A percentile compares a stretch with the other conserved stretches of the same genome.
These are phyloP conservation scores for Chaetodon auriga DNA, from an alignment of 2,113 vertebrate species.

Conservation along the genomic window DNA sequence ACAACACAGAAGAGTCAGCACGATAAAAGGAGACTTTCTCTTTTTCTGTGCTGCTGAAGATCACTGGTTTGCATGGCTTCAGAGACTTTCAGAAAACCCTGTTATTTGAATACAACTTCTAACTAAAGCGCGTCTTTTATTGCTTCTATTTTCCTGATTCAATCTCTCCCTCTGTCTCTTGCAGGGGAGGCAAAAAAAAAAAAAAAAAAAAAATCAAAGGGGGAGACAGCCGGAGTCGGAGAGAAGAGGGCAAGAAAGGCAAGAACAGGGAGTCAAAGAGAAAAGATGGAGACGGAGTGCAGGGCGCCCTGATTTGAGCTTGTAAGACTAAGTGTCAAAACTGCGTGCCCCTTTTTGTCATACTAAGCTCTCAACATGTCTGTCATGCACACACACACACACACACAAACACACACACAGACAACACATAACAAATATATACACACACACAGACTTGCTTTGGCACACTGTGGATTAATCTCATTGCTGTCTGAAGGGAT, in stretches of 20 bases:
- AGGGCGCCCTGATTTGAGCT: constrained; percentile 54
- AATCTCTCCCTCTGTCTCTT: constrained; percentile 29
- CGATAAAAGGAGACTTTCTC: constrained; percentile 11
- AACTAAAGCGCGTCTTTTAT: constrained; percentile 50
- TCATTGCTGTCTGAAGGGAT: constrained; percentile 73
- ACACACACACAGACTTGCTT: constrained; percentile 37
- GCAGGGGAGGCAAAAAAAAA: not conserved
- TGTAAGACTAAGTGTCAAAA: constrained; percentile 68
- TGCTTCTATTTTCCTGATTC: constrained; percentile 41
- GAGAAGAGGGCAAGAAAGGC: constrained; percentile 47
- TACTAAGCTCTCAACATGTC: constrained; percentile 66
- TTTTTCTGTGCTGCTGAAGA: constrained; percentile 10
- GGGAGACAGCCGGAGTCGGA: constrained; percentile 16
- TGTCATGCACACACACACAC: constrained; percentile 32
- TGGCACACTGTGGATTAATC: constrained; percentile 72
- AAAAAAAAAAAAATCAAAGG: constrained; percentile 28
- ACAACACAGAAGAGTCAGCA: not conserved
- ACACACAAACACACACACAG: constrained; percentile 36
- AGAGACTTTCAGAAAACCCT: constrained; percentile 38
- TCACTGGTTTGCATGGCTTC: constrained; percentile 33
- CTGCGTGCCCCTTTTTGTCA: constrained; percentile 60
- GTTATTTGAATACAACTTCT: constrained; percentile 45
- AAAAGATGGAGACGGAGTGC: constrained; percentile 28
- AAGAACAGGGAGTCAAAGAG: constrained; percentile 14
- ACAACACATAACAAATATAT: constrained; percentile 23